A percentile compares a stretch with the other conserved stretches of the same genome.
These are phyloP conservation scores for Agrotis ipsilon DNA, from an alignment of 2,888 invertebrate species.

Conservation along the genomic window DNA sequence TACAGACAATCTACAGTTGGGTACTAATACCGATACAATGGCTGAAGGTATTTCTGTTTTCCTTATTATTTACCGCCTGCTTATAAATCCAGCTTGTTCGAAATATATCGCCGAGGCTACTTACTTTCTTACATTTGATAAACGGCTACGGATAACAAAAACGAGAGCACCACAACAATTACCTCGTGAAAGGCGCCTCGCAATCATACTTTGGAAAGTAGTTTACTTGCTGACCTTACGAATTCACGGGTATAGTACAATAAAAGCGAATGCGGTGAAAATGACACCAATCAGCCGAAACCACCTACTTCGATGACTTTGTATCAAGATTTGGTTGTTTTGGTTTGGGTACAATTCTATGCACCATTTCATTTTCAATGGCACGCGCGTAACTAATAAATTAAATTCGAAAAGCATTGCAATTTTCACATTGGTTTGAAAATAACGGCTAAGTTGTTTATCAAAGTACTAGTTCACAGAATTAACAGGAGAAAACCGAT, in stretches of 20 bases:
- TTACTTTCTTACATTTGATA: constrained; percentile 67
- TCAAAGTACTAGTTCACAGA: neutral
- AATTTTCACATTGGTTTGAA: constrained; percentile 4
- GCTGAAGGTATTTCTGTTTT: constrained; percentile 31
- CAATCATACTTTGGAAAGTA: constrained; percentile 86
- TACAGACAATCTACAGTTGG: constrained; percentile 6
- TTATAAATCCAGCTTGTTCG: constrained; percentile 44
- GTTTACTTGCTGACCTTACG: constrained; percentile 81
- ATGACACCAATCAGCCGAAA: constrained; percentile 67
- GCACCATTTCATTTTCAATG: constrained; percentile 31
- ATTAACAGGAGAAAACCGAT: constrained; percentile 10
- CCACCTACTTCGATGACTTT: constrained; percentile 46
- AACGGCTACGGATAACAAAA: constrained; percentile 79
- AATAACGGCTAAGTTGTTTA: constrained; percentile 13
- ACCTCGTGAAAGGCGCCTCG: constrained; percentile 82
- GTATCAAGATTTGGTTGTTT: constrained; percentile 34
- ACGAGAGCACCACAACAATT: constrained; percentile 83
- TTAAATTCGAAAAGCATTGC: constrained; percentile 5
- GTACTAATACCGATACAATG: constrained; percentile 32
- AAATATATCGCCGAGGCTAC: constrained; percentile 50
- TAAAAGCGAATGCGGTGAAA: constrained; percentile 68
- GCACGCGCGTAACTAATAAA: constrained; percentile 3
- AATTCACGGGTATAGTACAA: constrained; percentile 71
- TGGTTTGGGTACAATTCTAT: constrained; percentile 40
- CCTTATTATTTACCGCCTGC: constrained; percentile 34